Conservation (phyloP, 2,888 invertebrate genomes). For the Eristalinus aeneus region DNA sequence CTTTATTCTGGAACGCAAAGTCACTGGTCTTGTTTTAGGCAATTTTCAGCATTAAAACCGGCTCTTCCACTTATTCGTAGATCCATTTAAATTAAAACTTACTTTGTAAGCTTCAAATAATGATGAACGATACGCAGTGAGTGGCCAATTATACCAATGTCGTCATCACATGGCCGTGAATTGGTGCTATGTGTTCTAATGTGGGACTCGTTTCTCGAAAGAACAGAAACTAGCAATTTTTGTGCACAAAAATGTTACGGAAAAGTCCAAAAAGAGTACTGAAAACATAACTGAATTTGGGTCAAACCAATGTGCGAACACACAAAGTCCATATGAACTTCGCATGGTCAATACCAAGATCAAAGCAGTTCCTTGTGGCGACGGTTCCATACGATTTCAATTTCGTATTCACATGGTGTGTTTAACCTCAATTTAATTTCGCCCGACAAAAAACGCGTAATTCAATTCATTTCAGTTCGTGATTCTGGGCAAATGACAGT, state of each 20-base stretch:
- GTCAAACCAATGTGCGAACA: background rate
- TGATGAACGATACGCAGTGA: background rate
- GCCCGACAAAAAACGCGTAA: conserved; percentile 18
- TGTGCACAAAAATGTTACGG: no score
- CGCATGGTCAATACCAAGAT: background rate
- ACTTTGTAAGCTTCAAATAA: background rate
- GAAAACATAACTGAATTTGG: background rate
- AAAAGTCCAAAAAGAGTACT: background rate
- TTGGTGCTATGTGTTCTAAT: background rate
- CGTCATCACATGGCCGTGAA: background rate
- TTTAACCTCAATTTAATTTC: conserved; percentile 47
- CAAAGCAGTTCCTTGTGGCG: background rate
- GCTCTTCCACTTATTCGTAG: background rate
- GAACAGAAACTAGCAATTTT: no score
- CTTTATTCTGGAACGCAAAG: background rate
- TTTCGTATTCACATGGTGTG: background rate
- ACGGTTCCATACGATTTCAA: background rate
- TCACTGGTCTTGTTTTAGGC: background rate
- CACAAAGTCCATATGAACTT: background rate
- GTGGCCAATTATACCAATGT: background rate
- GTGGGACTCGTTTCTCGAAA: background rate
- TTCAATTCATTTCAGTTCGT: conserved; percentile 53
- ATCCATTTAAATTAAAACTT: background rate
- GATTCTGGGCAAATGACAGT: conserved; percentile 44
- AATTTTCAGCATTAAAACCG: background rate